Conservation (phyloP, 2,113 vertebrate species). For the Isichthys henryi region DNA sequence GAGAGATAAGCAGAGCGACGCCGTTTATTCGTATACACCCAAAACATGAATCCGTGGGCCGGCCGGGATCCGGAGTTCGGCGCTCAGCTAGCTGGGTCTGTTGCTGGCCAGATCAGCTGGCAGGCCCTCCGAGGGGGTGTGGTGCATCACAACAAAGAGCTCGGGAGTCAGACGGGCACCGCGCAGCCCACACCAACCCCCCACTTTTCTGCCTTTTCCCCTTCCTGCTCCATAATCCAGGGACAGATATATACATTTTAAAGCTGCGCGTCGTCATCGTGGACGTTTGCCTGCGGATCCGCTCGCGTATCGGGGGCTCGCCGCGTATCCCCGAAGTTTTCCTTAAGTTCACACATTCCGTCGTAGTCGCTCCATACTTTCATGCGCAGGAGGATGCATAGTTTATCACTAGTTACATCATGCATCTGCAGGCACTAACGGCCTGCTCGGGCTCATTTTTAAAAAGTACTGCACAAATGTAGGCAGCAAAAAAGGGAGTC, state of each 20-base stretch:
- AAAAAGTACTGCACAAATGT: not conserved
- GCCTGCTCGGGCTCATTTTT: not conserved
- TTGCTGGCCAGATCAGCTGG: slow-evolving; percentile 80
- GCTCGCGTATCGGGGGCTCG: not conserved
- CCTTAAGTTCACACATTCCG: slow-evolving; percentile 40
- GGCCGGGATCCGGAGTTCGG: slow-evolving; percentile 45
- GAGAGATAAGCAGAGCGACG: not conserved
- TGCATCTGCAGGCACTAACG: not conserved
- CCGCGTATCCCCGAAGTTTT: not conserved
- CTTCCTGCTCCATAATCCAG: not conserved
- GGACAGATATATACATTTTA: not conserved
- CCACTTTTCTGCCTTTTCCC: slow-evolving; percentile 11
- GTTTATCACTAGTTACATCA: slow-evolving; percentile 29
- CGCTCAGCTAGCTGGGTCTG: slow-evolving; percentile 72
- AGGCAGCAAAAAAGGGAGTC: not conserved
- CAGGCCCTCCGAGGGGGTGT: slow-evolving; percentile 69
- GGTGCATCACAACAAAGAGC: slow-evolving; percentile 72
- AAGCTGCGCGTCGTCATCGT: not conserved
- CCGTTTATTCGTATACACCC: not conserved
- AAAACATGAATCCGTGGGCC: not conserved
- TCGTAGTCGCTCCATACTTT: not conserved
- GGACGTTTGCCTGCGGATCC: not conserved
- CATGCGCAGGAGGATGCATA: slow-evolving; percentile 10
- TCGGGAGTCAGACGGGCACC: slow-evolving; percentile 55
- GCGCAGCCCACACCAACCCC: slow-evolving; percentile 51